Conservation (phyloP, 2,113 vertebrate genomes). For the Glaucidium brasilianum region DNA sequence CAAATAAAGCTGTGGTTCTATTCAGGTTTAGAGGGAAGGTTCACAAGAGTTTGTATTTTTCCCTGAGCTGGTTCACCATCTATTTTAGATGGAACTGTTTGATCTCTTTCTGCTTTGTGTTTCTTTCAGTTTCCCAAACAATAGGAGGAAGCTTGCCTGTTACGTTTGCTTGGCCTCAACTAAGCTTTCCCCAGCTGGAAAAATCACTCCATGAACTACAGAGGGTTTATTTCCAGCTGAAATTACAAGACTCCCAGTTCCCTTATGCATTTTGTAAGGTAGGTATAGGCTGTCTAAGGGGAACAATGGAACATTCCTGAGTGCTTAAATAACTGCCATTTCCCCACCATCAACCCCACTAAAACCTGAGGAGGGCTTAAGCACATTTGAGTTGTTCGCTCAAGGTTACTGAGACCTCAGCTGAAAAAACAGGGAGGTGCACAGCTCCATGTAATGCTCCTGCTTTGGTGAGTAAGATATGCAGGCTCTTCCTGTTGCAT, state of each 20-base stretch:
- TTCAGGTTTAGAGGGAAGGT: background rate
- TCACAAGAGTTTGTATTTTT: background rate
- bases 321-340: constrained; percentile 32
- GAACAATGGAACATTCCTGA: constrained; percentile 36
- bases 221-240: background rate
- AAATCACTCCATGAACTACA: constrained; percentile 14
- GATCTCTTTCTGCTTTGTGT: constrained; percentile 43
- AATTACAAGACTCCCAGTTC: background rate
- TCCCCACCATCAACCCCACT: background rate
- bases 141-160: constrained; percentile 52
- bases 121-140: constrained; percentile 61
- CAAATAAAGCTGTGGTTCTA: background rate
- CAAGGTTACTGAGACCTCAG: constrained; percentile 12
- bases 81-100: constrained; percentile 54
- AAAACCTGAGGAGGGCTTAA: constrained; percentile 1
- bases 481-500: constrained; percentile 22
- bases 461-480: background rate
- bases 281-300: background rate
- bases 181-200: constrained; percentile 51
- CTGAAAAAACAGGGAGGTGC: constrained; percentile 29
- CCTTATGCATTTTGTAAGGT: background rate
- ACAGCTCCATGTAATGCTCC: background rate
- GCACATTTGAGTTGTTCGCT: background rate
- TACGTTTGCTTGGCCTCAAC: background rate
- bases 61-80: background rate